A percentile compares a stretch with the other conserved stretches of the same genome.
phyloP scores from a whole-genome alignment of 2,797 vertebrate species.

The Parauchenoglanis punctatus region DNA sequence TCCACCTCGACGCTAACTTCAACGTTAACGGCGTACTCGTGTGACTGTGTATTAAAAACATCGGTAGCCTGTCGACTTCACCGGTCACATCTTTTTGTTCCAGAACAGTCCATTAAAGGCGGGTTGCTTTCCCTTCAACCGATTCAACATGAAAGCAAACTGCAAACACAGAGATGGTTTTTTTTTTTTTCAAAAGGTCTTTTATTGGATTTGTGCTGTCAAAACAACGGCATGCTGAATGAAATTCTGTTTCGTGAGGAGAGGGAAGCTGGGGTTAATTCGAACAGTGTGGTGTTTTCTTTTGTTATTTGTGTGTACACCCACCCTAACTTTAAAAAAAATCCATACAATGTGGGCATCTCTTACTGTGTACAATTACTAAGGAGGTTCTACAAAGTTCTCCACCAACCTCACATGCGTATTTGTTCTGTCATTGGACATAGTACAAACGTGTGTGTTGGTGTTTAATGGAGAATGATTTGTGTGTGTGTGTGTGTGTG shows the following conservation, averaged over 20 bases:
- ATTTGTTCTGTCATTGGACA: neutral
- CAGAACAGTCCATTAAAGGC: neutral
- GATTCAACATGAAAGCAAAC: constrained; percentile 66
- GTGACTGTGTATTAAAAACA: neutral
- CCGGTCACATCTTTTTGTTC: neutral
- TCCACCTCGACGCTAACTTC: neutral
- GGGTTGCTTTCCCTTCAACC: constrained; percentile 34
- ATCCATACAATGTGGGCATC: neutral
- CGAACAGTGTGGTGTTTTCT: neutral
- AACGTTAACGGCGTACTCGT: neutral
- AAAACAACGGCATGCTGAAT: constrained; percentile 73
- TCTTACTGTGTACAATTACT: no score
- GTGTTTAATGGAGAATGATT: neutral
- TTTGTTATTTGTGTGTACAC: constrained; percentile 7
- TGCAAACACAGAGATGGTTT: constrained; percentile 69
- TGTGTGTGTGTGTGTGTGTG: neutral
- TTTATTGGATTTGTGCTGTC: constrained; percentile 74
- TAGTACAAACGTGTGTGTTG: neutral
- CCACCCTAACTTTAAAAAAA: neutral
- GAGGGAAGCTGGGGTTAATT: constrained; percentile 66
- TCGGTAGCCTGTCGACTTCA: neutral
- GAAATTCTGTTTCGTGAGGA: constrained; percentile 62
- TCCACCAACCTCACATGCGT: neutral
- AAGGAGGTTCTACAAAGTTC: neutral
- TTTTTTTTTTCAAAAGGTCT: constrained; percentile 63